These are phyloP conservation scores for Trinectes maculatus DNA, from an alignment of 2,113 vertebrate species.

Conservation along the genomic window DNA sequence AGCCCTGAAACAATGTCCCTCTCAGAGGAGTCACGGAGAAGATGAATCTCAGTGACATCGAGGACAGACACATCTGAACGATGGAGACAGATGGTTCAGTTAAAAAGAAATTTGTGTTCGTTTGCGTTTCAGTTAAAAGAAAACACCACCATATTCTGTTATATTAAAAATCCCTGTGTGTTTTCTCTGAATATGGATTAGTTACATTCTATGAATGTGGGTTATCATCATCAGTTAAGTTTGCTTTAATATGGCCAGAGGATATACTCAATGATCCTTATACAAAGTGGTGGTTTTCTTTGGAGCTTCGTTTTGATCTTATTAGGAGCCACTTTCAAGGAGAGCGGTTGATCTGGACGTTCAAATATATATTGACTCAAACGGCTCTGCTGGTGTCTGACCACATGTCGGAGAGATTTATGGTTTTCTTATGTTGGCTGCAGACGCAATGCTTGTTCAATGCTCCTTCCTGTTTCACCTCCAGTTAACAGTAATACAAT, in stretches of 20 bases:
- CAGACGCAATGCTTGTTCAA: slow-evolving; percentile 16
- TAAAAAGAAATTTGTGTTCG: neutral
- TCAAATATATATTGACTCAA: slow-evolving; percentile 1
- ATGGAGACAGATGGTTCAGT: too few species aligned
- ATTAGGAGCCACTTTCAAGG: slow-evolving; percentile 13
- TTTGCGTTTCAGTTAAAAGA: neutral
- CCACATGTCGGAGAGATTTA: slow-evolving; percentile 20
- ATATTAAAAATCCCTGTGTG: neutral
- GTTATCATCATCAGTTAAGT: neutral
- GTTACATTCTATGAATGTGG: slow-evolving; percentile 1
- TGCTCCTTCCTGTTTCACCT: neutral
- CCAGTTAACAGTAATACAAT: neutral
- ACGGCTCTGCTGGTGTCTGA: slow-evolving; percentile 28
- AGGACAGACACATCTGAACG: too few species aligned
- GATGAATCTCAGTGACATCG: too few species aligned
- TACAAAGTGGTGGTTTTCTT: slow-evolving; percentile 17
- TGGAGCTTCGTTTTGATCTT: slow-evolving; percentile 25
- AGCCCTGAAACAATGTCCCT: too few species aligned
- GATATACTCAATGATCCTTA: neutral
- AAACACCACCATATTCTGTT: too few species aligned
- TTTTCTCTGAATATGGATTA: slow-evolving; percentile 25
- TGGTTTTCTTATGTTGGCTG: slow-evolving; percentile 1
- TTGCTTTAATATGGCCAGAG: neutral
- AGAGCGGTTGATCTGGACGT: slow-evolving; percentile 13
- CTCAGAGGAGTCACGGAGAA: too few species aligned